Conservation (phyloP, 2,888 invertebrate species). For the Anarsia innoxiella region DNA sequence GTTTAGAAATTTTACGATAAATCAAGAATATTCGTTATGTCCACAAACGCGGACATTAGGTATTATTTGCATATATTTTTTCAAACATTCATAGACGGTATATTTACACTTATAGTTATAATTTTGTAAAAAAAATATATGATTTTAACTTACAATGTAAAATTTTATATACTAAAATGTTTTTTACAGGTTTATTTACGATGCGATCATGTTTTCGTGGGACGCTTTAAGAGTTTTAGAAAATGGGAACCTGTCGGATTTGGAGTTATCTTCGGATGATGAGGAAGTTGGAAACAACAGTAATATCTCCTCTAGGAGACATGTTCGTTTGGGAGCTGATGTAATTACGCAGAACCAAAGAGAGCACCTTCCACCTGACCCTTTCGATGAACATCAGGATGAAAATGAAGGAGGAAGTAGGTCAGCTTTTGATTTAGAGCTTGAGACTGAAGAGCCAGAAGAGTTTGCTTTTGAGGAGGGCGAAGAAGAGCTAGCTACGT, state of each 20-base stretch:
- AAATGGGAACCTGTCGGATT: not conserved
- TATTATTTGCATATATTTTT: no score
- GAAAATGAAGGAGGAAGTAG: not conserved
- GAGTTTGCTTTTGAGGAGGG: not conserved
- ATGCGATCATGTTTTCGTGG: no score
- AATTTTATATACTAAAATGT: no score
- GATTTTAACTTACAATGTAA: no score
- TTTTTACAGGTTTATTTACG: no score
- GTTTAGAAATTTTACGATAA: no score
- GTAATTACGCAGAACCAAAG: not conserved
- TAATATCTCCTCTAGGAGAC: not conserved
- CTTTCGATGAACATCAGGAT: not conserved
- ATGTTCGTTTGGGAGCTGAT: not conserved
- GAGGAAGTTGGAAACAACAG: not conserved
- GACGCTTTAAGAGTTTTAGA: conserved; percentile 11
- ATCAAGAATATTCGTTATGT: no score
- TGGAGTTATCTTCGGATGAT: conserved; percentile 1
- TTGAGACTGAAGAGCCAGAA: not conserved
- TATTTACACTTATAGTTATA: no score
- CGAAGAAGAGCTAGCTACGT: not conserved
- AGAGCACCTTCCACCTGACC: not conserved
- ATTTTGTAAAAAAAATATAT: no score
- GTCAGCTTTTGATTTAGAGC: no score
- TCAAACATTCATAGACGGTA: no score
- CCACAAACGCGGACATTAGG: no score